Evolutionary conservation across 2,888 invertebrate species (phyloP).

Genomic region (Eueremaeus valkanovi): DNA sequence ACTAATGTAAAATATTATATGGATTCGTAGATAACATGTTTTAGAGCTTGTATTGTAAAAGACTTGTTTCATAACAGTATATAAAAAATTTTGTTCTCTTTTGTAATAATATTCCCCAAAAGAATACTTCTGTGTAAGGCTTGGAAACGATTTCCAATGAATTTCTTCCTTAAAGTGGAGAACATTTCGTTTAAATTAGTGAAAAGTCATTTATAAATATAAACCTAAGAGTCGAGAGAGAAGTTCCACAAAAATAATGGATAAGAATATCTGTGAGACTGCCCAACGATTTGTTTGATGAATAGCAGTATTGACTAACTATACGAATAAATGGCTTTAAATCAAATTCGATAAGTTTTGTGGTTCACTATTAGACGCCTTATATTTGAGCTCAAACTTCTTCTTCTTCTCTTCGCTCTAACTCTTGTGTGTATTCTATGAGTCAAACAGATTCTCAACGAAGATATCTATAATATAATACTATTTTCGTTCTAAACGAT

Average conservation of each 20-base stretch:
- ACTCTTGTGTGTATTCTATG: neutral
- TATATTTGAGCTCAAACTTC: slow-evolving; percentile 7
- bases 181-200: slow-evolving; percentile 27
- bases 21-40: neutral
- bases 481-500: neutral
- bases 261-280: slow-evolving; percentile 22
- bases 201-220: slow-evolving; percentile 32
- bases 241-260: neutral
- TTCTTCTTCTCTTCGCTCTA: neutral
- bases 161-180: slow-evolving; percentile 3
- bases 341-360: slow-evolving; percentile 30
- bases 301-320: slow-evolving; percentile 28
- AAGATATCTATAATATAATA: slow-evolving; percentile 6
- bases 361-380: slow-evolving; percentile 9
- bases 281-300: slow-evolving; percentile 23
- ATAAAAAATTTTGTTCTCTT: neutral
- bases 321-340: slow-evolving; percentile 24
- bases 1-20: neutral
- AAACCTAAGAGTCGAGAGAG: neutral
- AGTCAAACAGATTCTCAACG: neutral
- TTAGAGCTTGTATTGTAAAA: neutral
- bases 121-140: neutral
- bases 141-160: slow-evolving; percentile 33
- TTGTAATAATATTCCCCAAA: slow-evolving; percentile 13
- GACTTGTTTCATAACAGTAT: neutral